Percentiles rank a stretch among this genome's conserved stretches.
Evolutionary conservation across 2,113 vertebrate genomes (phyloP).

Genomic region (Cyprinodon brontotheroides): DNA sequence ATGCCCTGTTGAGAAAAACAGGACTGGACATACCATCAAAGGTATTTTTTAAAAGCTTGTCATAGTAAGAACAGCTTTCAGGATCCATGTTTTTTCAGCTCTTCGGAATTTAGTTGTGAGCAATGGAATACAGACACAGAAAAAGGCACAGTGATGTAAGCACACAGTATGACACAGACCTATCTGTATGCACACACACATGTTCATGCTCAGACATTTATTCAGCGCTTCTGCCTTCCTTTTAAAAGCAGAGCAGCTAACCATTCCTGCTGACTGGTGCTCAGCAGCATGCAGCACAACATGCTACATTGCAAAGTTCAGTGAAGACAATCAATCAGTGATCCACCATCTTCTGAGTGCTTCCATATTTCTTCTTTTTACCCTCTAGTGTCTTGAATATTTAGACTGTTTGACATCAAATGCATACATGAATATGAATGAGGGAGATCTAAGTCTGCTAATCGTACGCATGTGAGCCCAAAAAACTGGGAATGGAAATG

Average conservation of each 20-base stretch:
- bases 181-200: not conserved
- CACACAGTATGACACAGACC: conserved; percentile 3
- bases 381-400: conserved; percentile 74
- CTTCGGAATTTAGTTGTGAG: conserved; percentile 33
- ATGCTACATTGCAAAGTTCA: conserved; percentile 20
- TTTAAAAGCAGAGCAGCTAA: conserved; percentile 23
- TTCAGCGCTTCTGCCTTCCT: conserved; percentile 22
- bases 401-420: conserved; percentile 77
- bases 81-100: conserved; percentile 36
- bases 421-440: conserved; percentile 77
- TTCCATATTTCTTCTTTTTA: conserved; percentile 59
- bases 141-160: not conserved
- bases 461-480: conserved; percentile 5
- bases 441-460: conserved; percentile 49
- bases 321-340: conserved; percentile 63
- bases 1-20: no score
- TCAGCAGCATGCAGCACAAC: conserved; percentile 22
- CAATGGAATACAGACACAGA: conserved; percentile 9
- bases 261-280: conserved; percentile 19
- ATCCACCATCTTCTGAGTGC: conserved; percentile 48
- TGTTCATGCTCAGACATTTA: conserved; percentile 3
- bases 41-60: conserved; percentile 56
- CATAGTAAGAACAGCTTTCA: conserved; percentile 43
- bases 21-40: conserved; percentile 47
- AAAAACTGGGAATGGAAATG: conserved; percentile 8